A percentile compares a stretch with the other conserved stretches of the same genome.
Conservation (phyloP, 1,140 invertebrate genomes). For the Aphidius gifuensis region DNA sequence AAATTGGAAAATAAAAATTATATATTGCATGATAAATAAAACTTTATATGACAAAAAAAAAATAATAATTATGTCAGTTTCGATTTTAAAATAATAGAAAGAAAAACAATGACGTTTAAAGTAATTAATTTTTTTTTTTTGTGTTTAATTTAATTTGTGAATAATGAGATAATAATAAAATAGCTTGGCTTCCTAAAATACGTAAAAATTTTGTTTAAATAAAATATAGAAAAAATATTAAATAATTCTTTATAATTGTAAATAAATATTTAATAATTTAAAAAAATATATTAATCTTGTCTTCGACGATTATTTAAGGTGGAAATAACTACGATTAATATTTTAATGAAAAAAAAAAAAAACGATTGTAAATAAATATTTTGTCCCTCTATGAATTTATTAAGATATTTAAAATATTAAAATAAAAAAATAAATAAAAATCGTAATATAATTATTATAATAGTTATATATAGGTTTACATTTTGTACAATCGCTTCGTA, state of each 20-base stretch:
- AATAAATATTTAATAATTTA: conserved; percentile 14
- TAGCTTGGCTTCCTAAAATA: too few relatives aligned
- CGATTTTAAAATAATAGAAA: conserved; percentile 33
- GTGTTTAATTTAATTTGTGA: too few relatives aligned
- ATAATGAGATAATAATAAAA: too few relatives aligned
- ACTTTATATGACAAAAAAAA: not conserved
- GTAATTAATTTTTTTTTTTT: too few relatives aligned
- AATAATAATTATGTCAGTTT: conserved; percentile 35
- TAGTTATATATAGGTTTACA: conserved; percentile 17
- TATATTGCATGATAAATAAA: not conserved
- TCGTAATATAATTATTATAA: conserved; percentile 5
- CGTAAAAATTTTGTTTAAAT: too few relatives aligned
- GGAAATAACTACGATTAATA: conserved; percentile 10
- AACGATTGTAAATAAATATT: not conserved
- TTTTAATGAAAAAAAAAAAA: conserved; percentile 6
- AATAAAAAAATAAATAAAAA: not conserved
- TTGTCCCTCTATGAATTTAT: too few relatives aligned
- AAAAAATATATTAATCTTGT: conserved; percentile 16
- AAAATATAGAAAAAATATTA: too few relatives aligned
- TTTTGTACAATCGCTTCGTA: conserved; percentile 18
- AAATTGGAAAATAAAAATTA: not conserved
- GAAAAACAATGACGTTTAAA: conserved; percentile 20
- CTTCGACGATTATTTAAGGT: conserved; percentile 23
- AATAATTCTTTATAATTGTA: conserved; percentile 8
- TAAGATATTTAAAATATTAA: not conserved